Evolutionary conservation across 2,888 invertebrate species (phyloP).

Genomic region (Drosophila pseudotakahashii): DNA sequence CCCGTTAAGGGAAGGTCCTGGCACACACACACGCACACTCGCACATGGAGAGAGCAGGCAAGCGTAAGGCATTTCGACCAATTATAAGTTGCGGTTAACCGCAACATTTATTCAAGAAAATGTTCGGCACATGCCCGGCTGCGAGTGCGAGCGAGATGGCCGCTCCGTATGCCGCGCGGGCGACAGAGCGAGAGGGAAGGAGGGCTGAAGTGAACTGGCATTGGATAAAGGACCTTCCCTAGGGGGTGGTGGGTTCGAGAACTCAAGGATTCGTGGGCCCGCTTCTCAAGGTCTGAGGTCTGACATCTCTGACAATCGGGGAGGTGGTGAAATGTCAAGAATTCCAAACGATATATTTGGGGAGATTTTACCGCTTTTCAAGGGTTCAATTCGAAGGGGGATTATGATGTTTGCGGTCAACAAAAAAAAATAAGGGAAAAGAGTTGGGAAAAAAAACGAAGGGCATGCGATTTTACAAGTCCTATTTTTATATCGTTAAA

Average conservation of each 20-base stretch:
- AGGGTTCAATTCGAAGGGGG: constrained; percentile 17
- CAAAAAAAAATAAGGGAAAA: not conserved
- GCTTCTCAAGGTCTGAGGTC: constrained; percentile 20
- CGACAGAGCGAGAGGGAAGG: constrained; percentile 13
- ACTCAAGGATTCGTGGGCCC: constrained; percentile 6
- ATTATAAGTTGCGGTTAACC: constrained; percentile 85
- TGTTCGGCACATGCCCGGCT: constrained; percentile 65
- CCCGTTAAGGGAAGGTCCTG: constrained; percentile 40
- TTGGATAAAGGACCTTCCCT: constrained; percentile 23
- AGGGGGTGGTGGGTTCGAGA: constrained; percentile 20
- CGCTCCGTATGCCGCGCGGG: constrained; percentile 3
- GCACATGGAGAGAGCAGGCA: constrained; percentile 34
- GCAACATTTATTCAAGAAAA: constrained; percentile 84
- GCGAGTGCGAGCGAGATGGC: constrained; percentile 55
- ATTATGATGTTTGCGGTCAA: constrained; percentile 21
- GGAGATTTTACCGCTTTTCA: constrained; percentile 8
- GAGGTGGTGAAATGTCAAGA: constrained; percentile 40
- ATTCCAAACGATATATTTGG: constrained; percentile 22
- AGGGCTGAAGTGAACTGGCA: constrained; percentile 25
- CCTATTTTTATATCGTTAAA: too few species aligned
- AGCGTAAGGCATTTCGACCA: constrained; percentile 82
- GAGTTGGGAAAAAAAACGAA: not conserved
- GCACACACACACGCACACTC: constrained; percentile 22
- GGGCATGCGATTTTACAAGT: too few species aligned
- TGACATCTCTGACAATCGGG: not conserved